Evolutionary conservation across 2,797 vertebrate genomes (phyloP).

Genomic region (Cyclura pinguis): DNA sequence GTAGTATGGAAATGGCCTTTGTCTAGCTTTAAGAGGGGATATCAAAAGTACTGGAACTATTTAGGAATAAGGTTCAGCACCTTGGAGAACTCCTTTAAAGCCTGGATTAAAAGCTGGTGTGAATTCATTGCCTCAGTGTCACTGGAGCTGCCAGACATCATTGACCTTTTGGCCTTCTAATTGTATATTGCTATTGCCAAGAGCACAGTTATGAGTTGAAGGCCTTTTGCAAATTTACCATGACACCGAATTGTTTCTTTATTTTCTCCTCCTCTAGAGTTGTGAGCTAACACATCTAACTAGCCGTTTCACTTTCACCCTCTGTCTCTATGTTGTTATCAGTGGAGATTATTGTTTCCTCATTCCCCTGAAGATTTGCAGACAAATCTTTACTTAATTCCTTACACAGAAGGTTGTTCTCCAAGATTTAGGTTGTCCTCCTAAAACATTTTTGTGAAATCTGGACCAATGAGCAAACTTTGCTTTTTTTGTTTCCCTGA

Average conservation of each 20-base stretch:
- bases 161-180: not conserved
- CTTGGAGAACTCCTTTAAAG: too few species aligned
- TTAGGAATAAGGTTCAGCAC: too few species aligned
- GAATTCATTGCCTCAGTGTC: too few species aligned
- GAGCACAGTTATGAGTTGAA: not conserved
- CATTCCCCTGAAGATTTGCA: constrained; percentile 24
- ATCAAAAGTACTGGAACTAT: too few species aligned
- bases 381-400: not conserved
- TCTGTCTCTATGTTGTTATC: fast-evolving
- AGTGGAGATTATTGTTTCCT: constrained; percentile 38
- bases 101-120: too few species aligned
- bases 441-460: too few species aligned
- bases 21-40: too few species aligned
- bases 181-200: not conserved
- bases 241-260: not conserved
- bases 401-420: not conserved
- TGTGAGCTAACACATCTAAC: not conserved
- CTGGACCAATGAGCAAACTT: too few species aligned
- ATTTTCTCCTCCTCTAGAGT: not conserved
- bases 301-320: fast-evolving
- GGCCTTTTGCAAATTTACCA: not conserved
- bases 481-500: too few species aligned
- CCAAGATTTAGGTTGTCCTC: too few species aligned
- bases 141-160: too few species aligned
- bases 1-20: too few species aligned